These are phyloP conservation scores for Temnothorax rugatulus DNA, from an alignment of 2,888 invertebrate genomes.

Conservation along the genomic window DNA sequence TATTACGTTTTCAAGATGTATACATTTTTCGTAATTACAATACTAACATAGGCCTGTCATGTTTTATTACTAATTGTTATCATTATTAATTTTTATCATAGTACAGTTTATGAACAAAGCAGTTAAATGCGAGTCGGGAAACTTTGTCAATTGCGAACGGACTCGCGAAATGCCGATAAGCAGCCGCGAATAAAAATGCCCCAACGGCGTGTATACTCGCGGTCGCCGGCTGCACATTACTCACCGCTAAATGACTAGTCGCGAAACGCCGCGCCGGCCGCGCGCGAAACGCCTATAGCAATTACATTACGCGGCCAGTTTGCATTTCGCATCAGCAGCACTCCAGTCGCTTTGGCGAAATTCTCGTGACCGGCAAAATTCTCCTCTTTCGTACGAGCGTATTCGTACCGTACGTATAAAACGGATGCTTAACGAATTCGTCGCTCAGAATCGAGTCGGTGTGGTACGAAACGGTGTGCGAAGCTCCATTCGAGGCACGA, in stretches of 20 bases:
- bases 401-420: conserved; percentile 45
- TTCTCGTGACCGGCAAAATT: conserved; percentile 57
- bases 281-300: conserved; percentile 53
- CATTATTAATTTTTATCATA: neutral
- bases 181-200: conserved; percentile 38
- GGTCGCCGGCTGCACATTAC: conserved; percentile 30
- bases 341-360: conserved; percentile 37
- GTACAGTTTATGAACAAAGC: neutral
- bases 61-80: neutral
- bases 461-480: conserved; percentile 56
- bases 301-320: conserved; percentile 54
- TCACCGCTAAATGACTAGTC: conserved; percentile 49
- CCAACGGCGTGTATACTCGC: neutral
- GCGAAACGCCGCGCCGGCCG: conserved; percentile 41
- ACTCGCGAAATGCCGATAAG: conserved; percentile 41
- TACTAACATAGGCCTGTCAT: neutral
- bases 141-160: conserved; percentile 24
- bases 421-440: conserved; percentile 66
- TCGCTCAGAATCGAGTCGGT: conserved; percentile 62
- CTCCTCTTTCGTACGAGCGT: conserved; percentile 52
- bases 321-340: conserved; percentile 55
- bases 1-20: neutral
- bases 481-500: conserved; percentile 59
- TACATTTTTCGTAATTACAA: neutral
- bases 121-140: neutral